Evolutionary conservation across 2,888 invertebrate species (phyloP), one percentile per base, ranked within the genome.

Genomic region (Augochlorella aurata): DNA sequence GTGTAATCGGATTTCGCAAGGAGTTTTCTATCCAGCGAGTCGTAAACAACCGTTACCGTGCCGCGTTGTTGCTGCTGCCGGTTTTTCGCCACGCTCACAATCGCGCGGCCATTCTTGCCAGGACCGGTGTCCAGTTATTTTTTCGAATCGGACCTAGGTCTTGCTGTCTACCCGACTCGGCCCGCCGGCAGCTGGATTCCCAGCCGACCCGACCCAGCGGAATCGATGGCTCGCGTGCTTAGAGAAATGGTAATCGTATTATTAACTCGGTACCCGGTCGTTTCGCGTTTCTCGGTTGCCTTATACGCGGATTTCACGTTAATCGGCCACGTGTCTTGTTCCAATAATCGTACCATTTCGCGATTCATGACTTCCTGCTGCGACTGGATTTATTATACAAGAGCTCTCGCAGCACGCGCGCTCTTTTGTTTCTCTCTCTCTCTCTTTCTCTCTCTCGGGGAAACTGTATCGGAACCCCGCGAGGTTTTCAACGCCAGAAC

Each of bases 1-100:
- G 66, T 52, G 77, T 85, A 82, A 85, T 85, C 72, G 72, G 69
- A 71, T 82, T 82, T 79, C 61, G 77, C 72, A 75, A 79, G 74
- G 66, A 72, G 58, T 24, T 16, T 61, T 44, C 47, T 66, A 70
- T 49, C 50, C 52, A 14, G 45, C 45, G 29, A 49, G 49, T 66
- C 50, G 58, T 50, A 74, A 74, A 81, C 69, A 79, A 79, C 81
- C 74, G 69, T 81, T 74, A 70, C 49, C 65, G 44, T 24, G 63
- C 63, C 18, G 38, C 63, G 38, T 63, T 63, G 63, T n/a, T 63
- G 50, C 18, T 63, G 50, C 18, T 50, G 38, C 38, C 38, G 38
- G 14, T 75, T 69, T 49, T 54, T 14, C 21, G 54, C 14, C 12
- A 8, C 12, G 69, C 63, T 16, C 16, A 21, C 61, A 61, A 45